Conservation (phyloP, 2,113 vertebrate genomes). For the Pontoporia blainvillei region DNA sequence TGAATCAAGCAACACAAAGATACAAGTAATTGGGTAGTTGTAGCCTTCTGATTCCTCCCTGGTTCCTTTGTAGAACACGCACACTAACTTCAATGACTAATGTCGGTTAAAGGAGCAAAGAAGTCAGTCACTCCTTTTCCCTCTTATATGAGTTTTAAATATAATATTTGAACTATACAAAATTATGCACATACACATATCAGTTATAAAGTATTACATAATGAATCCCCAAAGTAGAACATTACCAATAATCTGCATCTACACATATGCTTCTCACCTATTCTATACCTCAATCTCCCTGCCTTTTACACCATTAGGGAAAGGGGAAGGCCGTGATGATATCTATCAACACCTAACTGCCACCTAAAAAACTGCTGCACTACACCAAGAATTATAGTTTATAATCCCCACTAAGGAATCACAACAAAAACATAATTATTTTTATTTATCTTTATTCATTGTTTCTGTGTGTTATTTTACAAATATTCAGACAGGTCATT, state of each 20-base stretch:
- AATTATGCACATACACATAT: background rate
- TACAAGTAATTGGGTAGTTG: background rate
- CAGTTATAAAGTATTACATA: background rate
- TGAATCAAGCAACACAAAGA: background rate
- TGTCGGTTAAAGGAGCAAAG: background rate
- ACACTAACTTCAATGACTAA: background rate
- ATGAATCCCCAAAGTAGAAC: background rate
- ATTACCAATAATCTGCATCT: background rate
- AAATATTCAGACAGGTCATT: background rate
- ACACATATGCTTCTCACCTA: background rate
- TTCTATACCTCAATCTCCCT: background rate
- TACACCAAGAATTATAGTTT: background rate
- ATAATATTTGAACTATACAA: background rate
- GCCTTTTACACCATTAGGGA: background rate
- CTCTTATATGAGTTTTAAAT: background rate
- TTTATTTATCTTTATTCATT: background rate
- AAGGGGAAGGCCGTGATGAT: background rate
- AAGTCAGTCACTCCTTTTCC: background rate
- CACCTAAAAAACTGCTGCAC: background rate
- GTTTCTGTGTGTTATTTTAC: background rate
- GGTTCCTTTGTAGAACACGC: background rate
- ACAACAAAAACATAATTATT: background rate
- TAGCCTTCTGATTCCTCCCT: accelerated
- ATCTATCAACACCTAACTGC: background rate
- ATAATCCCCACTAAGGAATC: background rate